A percentile compares a stretch with the other conserved stretches of the same genome.
phyloP scores from a whole-genome alignment of 2,888 invertebrate genomes.

The Ommatoiulus sabulosus region DNA sequence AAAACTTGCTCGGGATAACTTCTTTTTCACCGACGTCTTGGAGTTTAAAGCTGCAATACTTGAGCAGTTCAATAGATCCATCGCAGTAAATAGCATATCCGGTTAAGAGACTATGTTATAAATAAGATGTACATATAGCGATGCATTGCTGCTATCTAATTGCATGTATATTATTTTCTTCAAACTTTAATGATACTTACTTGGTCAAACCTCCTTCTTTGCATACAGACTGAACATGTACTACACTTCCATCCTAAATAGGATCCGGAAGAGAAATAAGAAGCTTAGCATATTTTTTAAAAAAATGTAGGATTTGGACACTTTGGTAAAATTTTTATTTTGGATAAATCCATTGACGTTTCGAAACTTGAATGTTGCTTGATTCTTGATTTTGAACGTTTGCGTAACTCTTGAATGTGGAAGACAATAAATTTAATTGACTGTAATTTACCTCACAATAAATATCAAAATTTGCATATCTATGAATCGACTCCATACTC shows the following conservation, averaged over 20 bases:
- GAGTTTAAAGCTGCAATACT: background rate
- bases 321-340: too few species aligned
- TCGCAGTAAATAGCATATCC: constrained; percentile 20
- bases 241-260: background rate
- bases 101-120: background rate
- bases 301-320: too few species aligned
- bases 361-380: too few species aligned
- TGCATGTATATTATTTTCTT: background rate
- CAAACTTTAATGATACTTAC: background rate
- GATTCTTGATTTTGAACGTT: too few species aligned
- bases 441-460: too few species aligned
- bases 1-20: background rate
- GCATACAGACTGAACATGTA: background rate
- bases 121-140: too few species aligned
- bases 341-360: too few species aligned
- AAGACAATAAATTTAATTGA: too few species aligned
- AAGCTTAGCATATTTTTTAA: too few species aligned
- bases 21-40: constrained; percentile 9
- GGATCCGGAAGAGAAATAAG: background rate
- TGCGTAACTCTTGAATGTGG: too few species aligned
- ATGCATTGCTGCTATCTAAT: too few species aligned
- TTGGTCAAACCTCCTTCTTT: background rate
- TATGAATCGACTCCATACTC: background rate
- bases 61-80: background rate
- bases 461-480: background rate